These are phyloP conservation scores for Penaeus chinensis DNA, from an alignment of 1,140 invertebrate species.

Conservation along the genomic window DNA sequence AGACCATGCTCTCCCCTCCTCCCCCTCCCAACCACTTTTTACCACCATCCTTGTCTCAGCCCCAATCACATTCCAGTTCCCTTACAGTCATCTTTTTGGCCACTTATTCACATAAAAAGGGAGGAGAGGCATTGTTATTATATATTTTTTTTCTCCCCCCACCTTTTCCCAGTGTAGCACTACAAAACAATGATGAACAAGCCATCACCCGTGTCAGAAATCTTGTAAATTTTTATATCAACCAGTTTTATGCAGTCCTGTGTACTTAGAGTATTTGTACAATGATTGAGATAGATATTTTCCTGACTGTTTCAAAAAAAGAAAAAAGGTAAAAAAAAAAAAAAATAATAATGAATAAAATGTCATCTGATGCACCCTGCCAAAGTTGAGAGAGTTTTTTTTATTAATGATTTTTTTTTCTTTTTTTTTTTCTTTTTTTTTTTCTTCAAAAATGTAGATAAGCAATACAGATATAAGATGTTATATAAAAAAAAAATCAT, in stretches of 20 bases:
- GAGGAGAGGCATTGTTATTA: conserved; percentile 27
- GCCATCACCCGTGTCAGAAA: too few relatives aligned
- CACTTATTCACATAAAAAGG: conserved; percentile 32
- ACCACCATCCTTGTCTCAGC: conserved; percentile 38
- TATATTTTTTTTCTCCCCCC: neutral
- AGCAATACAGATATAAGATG: too few relatives aligned
- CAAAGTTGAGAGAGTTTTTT: too few relatives aligned
- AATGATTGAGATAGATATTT: conserved; percentile 25
- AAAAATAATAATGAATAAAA: too few relatives aligned
- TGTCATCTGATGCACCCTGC: too few relatives aligned
- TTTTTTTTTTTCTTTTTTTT: conserved; percentile 21
- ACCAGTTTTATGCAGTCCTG: conserved; percentile 43
- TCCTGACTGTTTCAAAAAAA: too few relatives aligned
- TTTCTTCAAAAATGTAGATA: neutral
- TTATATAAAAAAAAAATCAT: too few relatives aligned
- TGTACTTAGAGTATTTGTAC: conserved; percentile 59
- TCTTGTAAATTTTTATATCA: conserved; percentile 21
- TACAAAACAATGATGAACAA: too few relatives aligned
- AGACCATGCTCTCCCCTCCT: neutral
- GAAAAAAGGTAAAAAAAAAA: too few relatives aligned
- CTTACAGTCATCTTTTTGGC: conserved; percentile 55
- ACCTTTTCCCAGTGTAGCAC: too few relatives aligned
- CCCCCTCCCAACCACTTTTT: conserved; percentile 33
- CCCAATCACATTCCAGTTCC: conserved; percentile 55
- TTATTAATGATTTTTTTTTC: neutral